A percentile compares a stretch with the other conserved stretches of the same genome.
phyloP scores from a whole-genome alignment of 2,113 vertebrate genomes.

The Thunnus maccoyii region DNA sequence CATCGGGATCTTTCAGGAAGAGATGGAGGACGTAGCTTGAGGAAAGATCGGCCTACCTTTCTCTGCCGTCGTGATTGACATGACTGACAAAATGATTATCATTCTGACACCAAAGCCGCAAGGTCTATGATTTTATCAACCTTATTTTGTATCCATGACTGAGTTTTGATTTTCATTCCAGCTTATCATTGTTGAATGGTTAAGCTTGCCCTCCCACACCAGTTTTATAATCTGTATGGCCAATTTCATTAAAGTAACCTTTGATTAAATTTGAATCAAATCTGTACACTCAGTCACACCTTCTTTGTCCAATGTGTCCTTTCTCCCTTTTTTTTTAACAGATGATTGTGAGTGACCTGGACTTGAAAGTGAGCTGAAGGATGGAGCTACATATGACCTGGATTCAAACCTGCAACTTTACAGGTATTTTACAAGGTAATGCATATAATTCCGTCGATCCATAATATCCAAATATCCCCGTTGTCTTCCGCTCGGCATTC shows the following conservation, averaged over 20 bases:
- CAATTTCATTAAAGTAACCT: background rate
- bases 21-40: background rate
- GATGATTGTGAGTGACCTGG: background rate
- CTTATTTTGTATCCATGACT: no score
- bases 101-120: background rate
- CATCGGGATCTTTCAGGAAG: background rate
- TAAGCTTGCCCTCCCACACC: no score
- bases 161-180: background rate
- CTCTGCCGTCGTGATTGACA: no score
- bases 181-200: background rate
- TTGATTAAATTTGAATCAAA: background rate
- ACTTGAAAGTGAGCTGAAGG: background rate
- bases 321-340: background rate
- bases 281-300: background rate
- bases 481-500: constrained; percentile 29
- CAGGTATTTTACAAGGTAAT: background rate
- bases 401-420: constrained; percentile 27
- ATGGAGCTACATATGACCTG: background rate
- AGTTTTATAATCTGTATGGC: background rate
- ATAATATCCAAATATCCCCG: background rate
- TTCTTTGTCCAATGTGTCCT: background rate
- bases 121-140: background rate
- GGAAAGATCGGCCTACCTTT: no score
- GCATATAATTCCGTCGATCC: constrained; percentile 15
- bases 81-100: no score